Percentiles rank a stretch among this genome's conserved stretches.
These are phyloP conservation scores for Nicator chloris DNA, from an alignment of 2,113 vertebrate species.

Conservation along the genomic window DNA sequence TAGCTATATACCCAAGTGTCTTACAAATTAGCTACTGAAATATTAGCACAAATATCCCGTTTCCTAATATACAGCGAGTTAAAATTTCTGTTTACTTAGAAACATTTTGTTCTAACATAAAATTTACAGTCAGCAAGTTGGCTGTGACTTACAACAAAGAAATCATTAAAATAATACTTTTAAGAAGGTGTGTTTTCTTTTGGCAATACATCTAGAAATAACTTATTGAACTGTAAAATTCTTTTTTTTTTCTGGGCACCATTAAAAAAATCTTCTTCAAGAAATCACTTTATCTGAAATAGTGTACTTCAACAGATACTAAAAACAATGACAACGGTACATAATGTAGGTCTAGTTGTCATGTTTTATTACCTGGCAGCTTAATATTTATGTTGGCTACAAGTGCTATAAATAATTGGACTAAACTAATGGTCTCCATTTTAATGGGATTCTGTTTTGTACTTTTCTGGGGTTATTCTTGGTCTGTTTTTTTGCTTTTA, in stretches of 20 bases:
- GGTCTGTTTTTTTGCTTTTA: background rate
- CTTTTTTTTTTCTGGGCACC: background rate
- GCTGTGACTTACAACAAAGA: background rate
- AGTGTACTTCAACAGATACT: background rate
- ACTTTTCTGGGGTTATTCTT: background rate
- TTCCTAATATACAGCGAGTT: background rate
- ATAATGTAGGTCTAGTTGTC: background rate
- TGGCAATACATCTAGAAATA: background rate
- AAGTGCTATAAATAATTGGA: conserved; percentile 24
- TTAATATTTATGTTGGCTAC: conserved; percentile 37
- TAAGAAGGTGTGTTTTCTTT: background rate
- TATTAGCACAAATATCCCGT: background rate
- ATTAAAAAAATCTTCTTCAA: background rate
- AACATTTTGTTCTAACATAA: background rate
- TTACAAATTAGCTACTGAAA: background rate
- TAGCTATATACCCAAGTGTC: background rate
- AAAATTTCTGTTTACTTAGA: background rate
- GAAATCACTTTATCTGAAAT: background rate
- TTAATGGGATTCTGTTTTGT: conserved; percentile 9
- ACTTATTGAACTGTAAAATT: background rate
- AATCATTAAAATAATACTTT: background rate
- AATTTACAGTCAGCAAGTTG: background rate
- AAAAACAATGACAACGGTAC: background rate
- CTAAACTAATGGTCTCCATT: background rate
- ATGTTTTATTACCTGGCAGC: conserved; percentile 31